A percentile compares a stretch with the other conserved stretches of the same genome.
Conservation (phyloP, 2,797 vertebrate species). For the Peromyscus nudipes region DNA sequence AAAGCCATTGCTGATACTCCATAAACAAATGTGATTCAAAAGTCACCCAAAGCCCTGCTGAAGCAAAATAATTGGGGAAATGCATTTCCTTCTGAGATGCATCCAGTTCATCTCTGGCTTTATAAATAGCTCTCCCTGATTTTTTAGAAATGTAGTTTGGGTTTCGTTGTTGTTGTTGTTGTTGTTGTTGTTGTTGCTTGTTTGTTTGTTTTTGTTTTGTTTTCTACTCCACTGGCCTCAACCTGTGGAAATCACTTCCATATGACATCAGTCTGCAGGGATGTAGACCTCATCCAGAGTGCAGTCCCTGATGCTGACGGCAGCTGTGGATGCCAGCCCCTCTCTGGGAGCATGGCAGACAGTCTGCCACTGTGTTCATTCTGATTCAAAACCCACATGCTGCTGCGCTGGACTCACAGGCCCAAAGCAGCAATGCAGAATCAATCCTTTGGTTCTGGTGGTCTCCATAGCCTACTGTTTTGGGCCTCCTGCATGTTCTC, state of each 20-base stretch:
- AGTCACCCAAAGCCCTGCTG: not conserved
- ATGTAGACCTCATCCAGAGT: not conserved
- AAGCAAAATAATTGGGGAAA: not conserved
- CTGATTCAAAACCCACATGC: not conserved
- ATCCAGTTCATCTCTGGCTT: conserved; percentile 20
- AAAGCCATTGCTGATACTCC: not conserved
- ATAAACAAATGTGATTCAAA: conserved; percentile 35
- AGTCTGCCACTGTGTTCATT: not conserved
- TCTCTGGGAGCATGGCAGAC: not conserved
- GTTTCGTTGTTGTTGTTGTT: not conserved
- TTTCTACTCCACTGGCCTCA: not conserved
- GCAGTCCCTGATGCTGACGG: not conserved
- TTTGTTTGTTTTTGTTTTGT: not conserved
- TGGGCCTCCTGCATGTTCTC: not conserved
- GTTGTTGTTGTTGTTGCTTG: not conserved
- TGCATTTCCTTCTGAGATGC: conserved; percentile 4
- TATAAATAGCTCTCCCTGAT: not conserved
- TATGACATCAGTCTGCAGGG: not conserved
- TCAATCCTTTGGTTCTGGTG: not conserved
- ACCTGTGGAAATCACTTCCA: not conserved
- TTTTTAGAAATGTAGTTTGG: not conserved
- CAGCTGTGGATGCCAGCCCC: not conserved
- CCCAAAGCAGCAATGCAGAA: not conserved
- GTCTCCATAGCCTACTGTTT: not conserved
- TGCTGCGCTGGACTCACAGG: not conserved